Percentiles rank a stretch among this genome's conserved stretches.
Conservation (phyloP, 2,113 vertebrate species). For the Indri indri region DNA sequence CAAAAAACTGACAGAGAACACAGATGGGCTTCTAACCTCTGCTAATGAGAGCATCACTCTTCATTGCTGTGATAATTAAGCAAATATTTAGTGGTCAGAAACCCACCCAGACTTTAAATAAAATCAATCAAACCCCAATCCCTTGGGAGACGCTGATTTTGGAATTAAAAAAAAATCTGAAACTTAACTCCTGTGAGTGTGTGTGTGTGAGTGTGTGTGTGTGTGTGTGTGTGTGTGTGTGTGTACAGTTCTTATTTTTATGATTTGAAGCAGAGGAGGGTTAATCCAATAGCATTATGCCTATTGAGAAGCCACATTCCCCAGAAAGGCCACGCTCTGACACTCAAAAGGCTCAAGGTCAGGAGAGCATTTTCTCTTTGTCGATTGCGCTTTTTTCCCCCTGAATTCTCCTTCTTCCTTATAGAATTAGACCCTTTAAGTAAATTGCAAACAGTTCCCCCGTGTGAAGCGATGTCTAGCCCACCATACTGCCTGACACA, state of each 20-base stretch:
- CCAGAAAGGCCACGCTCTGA: neutral
- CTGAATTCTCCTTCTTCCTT: slow-evolving; percentile 61
- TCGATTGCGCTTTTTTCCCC: slow-evolving; percentile 6
- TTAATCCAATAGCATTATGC: slow-evolving; percentile 14
- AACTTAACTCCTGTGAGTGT: neutral
- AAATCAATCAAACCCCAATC: slow-evolving; percentile 55
- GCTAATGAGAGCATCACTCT: slow-evolving; percentile 70
- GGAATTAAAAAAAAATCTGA: neutral
- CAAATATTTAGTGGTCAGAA: slow-evolving; percentile 70
- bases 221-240: neutral
- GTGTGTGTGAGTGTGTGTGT: neutral
- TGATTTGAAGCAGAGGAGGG: neutral
- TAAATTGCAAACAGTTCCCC: slow-evolving; percentile 64
- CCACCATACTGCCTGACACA: slow-evolving; percentile 20
- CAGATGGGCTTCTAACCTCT: slow-evolving; percentile 66
- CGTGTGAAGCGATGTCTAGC: slow-evolving; percentile 39
- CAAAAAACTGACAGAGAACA: slow-evolving; percentile 58
- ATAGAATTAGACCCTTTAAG: slow-evolving; percentile 64
- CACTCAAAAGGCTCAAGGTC: neutral
- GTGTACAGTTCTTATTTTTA: slow-evolving; percentile 13
- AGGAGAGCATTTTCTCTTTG: slow-evolving; percentile 57
- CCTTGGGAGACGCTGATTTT: slow-evolving; percentile 36
- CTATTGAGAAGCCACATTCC: neutral
- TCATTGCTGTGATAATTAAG: slow-evolving; percentile 69
- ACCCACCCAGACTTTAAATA: slow-evolving; percentile 62